These are phyloP conservation scores for Disparrhopalites patrizii DNA, from an alignment of 2,888 invertebrate species.

Conservation along the genomic window DNA sequence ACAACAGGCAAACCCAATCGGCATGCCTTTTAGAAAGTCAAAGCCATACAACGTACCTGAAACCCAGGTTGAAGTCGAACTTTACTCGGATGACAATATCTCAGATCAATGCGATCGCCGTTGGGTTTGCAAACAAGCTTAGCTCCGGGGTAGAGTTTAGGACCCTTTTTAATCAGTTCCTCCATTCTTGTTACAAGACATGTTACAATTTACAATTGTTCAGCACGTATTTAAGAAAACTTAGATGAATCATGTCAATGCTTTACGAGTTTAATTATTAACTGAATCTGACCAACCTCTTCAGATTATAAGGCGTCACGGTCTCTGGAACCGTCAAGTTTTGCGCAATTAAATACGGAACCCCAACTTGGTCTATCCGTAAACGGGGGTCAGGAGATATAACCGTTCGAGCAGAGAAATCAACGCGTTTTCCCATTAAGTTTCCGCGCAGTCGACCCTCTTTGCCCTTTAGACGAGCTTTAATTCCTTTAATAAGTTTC, in stretches of 20 bases:
- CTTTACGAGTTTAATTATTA: neutral
- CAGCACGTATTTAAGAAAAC: too few relatives aligned
- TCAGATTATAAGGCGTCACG: slow-evolving; percentile 98
- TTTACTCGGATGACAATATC: slow-evolving; percentile 94
- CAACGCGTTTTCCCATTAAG: slow-evolving; percentile 99
- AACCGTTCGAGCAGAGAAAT: slow-evolving; percentile 98
- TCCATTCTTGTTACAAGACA: slow-evolving; percentile 71
- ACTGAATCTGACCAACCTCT: slow-evolving; percentile 60
- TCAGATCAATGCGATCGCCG: slow-evolving; percentile 93
- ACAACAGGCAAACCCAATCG: too few relatives aligned
- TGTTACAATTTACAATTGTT: too few relatives aligned
- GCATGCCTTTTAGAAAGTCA: neutral
- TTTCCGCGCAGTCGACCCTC: slow-evolving; percentile 99
- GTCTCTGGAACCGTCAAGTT: slow-evolving; percentile 98
- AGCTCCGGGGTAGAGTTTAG: slow-evolving; percentile 97
- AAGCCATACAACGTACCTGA: slow-evolving; percentile 55
- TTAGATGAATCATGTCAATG: neutral
- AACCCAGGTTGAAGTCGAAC: slow-evolving; percentile 92
- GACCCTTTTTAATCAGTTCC: slow-evolving; percentile 90
- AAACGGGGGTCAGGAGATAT: slow-evolving; percentile 93
- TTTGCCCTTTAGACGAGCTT: slow-evolving; percentile 92
- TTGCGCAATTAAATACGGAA: slow-evolving; percentile 95
- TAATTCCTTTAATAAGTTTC: slow-evolving; percentile 89
- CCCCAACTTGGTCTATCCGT: slow-evolving; percentile 93
- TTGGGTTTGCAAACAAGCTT: slow-evolving; percentile 98